Conservation (phyloP, 1,140 invertebrate species). For the Atta texana region DNA sequence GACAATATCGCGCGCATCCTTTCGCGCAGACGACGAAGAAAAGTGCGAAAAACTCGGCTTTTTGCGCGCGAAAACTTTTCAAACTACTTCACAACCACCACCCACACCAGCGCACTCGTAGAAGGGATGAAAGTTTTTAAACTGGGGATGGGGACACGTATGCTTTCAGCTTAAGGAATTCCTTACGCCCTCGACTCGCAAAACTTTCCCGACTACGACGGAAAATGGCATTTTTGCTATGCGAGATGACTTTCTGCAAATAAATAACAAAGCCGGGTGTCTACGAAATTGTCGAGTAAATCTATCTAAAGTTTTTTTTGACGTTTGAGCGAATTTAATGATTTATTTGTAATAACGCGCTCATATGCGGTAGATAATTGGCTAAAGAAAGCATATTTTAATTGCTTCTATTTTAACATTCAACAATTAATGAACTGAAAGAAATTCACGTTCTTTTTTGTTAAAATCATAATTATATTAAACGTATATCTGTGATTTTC, state of each 20-base stretch:
- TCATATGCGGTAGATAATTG: neutral
- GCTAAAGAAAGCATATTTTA: neutral
- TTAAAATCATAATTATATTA: neutral
- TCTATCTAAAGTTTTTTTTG: slow-evolving; percentile 29
- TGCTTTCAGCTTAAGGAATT: slow-evolving; percentile 63
- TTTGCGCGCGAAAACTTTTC: slow-evolving; percentile 81
- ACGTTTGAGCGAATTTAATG: neutral
- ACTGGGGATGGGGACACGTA: slow-evolving; percentile 53
- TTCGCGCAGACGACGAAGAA: slow-evolving; percentile 74
- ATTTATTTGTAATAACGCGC: neutral
- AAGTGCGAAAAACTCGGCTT: slow-evolving; percentile 79
- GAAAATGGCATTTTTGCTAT: slow-evolving; percentile 56
- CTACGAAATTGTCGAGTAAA: slow-evolving; percentile 32
- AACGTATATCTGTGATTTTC: neutral
- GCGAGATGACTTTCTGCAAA: slow-evolving; percentile 48
- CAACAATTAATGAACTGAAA: slow-evolving; percentile 1
- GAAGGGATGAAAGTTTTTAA: slow-evolving; percentile 67
- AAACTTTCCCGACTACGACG: slow-evolving; percentile 54
- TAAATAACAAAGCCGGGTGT: slow-evolving; percentile 57
- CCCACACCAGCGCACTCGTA: slow-evolving; percentile 52
- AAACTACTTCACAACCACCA: slow-evolving; percentile 69
- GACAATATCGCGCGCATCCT: slow-evolving; percentile 61
- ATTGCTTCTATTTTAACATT: slow-evolving; percentile 1
- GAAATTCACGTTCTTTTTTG: neutral
- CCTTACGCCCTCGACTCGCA: slow-evolving; percentile 62